A percentile compares a stretch with the other conserved stretches of the same genome.
phyloP scores from a whole-genome alignment of 2,888 invertebrate species.

The Ormyrus nitidulus region DNA sequence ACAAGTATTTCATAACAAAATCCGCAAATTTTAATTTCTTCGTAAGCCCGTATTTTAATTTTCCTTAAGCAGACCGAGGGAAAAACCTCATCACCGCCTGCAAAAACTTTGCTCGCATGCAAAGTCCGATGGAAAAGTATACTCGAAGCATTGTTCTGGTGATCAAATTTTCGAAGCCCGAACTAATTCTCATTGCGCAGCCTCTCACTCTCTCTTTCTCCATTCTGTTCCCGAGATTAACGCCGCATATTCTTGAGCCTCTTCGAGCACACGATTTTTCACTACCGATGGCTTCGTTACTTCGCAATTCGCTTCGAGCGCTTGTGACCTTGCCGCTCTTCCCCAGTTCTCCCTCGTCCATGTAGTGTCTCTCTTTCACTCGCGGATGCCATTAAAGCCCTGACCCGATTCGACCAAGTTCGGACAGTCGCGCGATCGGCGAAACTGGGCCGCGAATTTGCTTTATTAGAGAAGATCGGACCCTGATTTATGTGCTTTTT shows the following conservation, averaged over 20 bases:
- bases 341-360: conserved; percentile 12
- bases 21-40: no score
- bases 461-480: no score
- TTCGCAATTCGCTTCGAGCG: conserved; percentile 5
- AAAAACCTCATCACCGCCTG: no score
- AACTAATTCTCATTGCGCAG: conserved; percentile 16
- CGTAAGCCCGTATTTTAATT: no score
- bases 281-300: conserved; percentile 16
- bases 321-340: conserved; percentile 35
- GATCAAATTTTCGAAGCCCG: not conserved
- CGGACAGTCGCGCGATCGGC: not conserved
- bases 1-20: no score
- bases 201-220: not conserved
- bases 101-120: no score
- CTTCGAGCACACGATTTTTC: conserved; percentile 26
- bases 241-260: not conserved
- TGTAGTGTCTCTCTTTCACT: conserved; percentile 3
- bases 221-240: not conserved
- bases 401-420: conserved; percentile 37
- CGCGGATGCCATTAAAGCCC: conserved; percentile 50
- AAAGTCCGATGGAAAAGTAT: no score
- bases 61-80: no score
- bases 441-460: conserved; percentile 24
- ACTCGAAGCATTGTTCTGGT: no score
- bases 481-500: no score